Base-by-base conservation (phyloP, 2,888 invertebrate species). In the Platycheirus albimanus region DNA sequence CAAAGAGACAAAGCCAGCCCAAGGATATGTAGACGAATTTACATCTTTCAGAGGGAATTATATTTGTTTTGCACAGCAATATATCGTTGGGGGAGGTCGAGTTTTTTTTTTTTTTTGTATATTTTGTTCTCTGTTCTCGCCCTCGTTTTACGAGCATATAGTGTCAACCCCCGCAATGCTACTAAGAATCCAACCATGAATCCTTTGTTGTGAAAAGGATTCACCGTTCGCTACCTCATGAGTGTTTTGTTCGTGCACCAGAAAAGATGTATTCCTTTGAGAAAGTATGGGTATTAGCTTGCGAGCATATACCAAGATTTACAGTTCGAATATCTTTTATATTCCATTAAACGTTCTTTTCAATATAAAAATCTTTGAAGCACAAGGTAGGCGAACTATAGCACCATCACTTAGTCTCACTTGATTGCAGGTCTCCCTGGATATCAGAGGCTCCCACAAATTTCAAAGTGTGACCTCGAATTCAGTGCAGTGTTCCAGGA, bases 1-100 rank as follows among this genome's bases (percentile, higher is more conserved):
- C 76, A 81, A 70, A 51, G 71, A 36, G 41, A 75, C 63, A 54
- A 66, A 76, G 70, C 38, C 28, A 51, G 24, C 45, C 28, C 33
- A 19, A 43, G 43, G 43, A 61, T 49, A 19, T 47, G n/a, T 17
- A 71, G 28, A 71, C 33, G 64, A 61, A 71, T 77, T 71, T 72
- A 81, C 81, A 77, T 81, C 66, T 47, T 71, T 67, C 67, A 52
- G 24, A 30, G 52, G 66, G 81, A 63, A 61, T 66, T 81, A 54
- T 81, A 54, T 81, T 81, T 81, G 81, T 81, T 81, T 72, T 61
- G 61, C 54, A 58, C 19, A 77, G 81, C 81, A 81, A 81, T 81
- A 81, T 81, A 77, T 77, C 52, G 70, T 13, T 15, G 11, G 47
- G 51, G 28, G 47, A 56, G 28, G 63, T 56, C 30, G 52, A 15